Conservation (phyloP, 1,140 invertebrate genomes). For the Conus ventricosus region DNA sequence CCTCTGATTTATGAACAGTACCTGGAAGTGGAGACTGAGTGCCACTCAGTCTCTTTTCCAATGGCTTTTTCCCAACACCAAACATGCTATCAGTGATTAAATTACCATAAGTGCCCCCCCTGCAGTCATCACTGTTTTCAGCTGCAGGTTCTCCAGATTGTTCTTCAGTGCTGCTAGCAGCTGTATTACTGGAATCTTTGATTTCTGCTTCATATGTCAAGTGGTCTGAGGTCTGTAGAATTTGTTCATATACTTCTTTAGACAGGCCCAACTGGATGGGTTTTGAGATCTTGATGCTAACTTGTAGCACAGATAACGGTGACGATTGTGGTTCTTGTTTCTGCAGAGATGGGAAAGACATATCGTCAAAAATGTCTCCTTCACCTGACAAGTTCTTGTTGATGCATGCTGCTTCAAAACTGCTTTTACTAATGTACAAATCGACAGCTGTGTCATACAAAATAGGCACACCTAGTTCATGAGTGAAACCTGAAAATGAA, state of each 20-base stretch:
- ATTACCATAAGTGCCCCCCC: background rate
- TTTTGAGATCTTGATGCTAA: slow-evolving; percentile 88
- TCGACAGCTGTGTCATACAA: slow-evolving; percentile 86
- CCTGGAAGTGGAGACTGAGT: background rate
- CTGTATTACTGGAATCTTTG: background rate
- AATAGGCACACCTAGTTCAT: slow-evolving; percentile 60
- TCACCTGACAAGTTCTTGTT: slow-evolving; percentile 16
- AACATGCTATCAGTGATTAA: background rate
- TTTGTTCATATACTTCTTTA: slow-evolving; percentile 90
- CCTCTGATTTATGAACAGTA: background rate
- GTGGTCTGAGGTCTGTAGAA: slow-evolving; percentile 82
- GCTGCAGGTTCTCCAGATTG: background rate
- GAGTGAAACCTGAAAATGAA: slow-evolving; percentile 43
- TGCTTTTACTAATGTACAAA: slow-evolving; percentile 75
- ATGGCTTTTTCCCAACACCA: background rate
- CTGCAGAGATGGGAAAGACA: background rate
- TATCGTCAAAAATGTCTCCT: background rate
- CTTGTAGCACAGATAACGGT: slow-evolving; percentile 73
- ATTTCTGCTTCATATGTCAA: slow-evolving; percentile 63
- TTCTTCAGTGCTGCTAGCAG: background rate
- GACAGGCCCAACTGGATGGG: slow-evolving; percentile 89
- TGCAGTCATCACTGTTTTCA: background rate
- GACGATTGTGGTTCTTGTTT: background rate
- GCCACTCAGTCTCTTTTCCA: slow-evolving; percentile 8
- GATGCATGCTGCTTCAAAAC: slow-evolving; percentile 40